phyloP scores from a whole-genome alignment of 2,888 invertebrate species.

The Hypomecis punctinalis region DNA sequence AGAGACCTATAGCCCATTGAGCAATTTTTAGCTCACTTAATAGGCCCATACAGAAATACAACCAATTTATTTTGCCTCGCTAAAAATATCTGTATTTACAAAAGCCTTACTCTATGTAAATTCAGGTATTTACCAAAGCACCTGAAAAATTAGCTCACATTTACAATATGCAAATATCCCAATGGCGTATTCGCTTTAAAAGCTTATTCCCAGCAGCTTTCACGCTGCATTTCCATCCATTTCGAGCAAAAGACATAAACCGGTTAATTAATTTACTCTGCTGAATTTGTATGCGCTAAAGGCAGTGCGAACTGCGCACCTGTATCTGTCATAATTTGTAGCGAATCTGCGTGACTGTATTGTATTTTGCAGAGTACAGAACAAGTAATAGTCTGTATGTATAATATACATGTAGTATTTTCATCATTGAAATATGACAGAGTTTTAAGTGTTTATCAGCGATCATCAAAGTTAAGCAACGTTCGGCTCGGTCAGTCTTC shows the following conservation, averaged over 20 bases:
- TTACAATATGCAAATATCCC: conserved; percentile 16
- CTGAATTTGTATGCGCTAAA: conserved; percentile 14
- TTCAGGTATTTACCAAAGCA: neutral
- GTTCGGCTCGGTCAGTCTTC: no score
- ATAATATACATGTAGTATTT: no score
- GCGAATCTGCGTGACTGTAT: conserved; percentile 4
- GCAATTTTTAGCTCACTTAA: no score
- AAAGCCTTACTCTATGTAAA: neutral
- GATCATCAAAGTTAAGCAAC: no score
- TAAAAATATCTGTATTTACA: no score
- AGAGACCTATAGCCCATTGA: no score
- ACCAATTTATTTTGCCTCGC: no score
- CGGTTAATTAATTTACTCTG: conserved; percentile 15
- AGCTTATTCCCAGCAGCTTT: conserved; percentile 5
- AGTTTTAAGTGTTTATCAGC: no score
- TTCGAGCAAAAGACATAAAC: conserved; percentile 2
- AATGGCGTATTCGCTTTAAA: conserved; percentile 9
- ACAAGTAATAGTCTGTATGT: no score
- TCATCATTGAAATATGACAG: no score
- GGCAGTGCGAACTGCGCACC: conserved; percentile 13
- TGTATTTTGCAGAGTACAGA: neutral
- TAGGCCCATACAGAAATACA: no score
- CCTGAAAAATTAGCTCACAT: conserved; percentile 4
- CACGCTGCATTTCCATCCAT: conserved; percentile 9
- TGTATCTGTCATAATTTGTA: conserved; percentile 1